Evolutionary conservation across 2,797 vertebrate genomes (phyloP), one percentile per base, ranked within the genome.

Genomic region (Masticophis lateralis): DNA sequence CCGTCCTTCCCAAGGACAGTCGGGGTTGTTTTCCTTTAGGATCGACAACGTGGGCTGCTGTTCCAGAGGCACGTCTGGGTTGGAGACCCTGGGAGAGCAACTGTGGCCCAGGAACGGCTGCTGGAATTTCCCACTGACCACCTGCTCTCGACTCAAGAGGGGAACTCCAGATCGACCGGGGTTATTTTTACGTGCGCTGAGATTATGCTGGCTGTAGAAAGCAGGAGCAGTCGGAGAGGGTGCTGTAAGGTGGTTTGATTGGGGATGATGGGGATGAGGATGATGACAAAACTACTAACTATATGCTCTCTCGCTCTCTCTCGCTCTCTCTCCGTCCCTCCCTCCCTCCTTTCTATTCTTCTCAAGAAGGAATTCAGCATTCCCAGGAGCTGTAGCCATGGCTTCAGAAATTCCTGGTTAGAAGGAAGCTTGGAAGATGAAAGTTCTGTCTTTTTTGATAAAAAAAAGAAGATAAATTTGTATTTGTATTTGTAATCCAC

Each of bases 91-190:
- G 87, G 92, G 89, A 95, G 56, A 96, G 93, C 95, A 95, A 93
- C 91, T 92, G 66, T 93, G 90, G 56, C 91, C 90, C 66, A 90
- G 94, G 87, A 53, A 91, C 95, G 94, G 86, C 94, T 87, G 47
- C n/a, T 97, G 97, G 97, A 97, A 97, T 97, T 98, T 98, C 97
- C 98, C 97, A 96, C 91, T 97, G 96, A 96, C 96, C 97, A 97
- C 94, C 97, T 97, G 96, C 95, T 98, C 94, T 95, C 93, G 22
- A 95, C 93, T 79, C 92, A 61, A 66, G 2, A 94, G 97, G 97
- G 97, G 93, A 98, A 97, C 97, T 97, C 96, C 97, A 95, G 96
- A 91, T 92, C 51, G 32, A 92, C 95, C 92, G 89, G 93, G 94
- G 95, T 97, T 97, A 97, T 97, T 97, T 97, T 96, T 96, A 97